phyloP scores from a whole-genome alignment of 2,113 vertebrate species.

The Peromyscus leucopus region DNA sequence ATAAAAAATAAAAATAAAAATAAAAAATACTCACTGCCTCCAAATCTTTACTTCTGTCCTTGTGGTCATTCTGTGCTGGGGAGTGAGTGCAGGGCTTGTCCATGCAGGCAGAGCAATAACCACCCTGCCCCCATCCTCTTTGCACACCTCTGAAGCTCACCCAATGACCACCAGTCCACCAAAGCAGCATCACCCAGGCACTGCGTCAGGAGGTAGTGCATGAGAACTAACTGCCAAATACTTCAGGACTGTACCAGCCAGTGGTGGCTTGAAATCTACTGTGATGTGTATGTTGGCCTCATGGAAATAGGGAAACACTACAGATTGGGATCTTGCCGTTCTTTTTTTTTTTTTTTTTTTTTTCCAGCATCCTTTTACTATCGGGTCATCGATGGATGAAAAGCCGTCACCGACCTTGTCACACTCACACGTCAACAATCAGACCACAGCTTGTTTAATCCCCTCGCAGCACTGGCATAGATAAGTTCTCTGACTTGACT shows the following conservation, averaged over 20 bases:
- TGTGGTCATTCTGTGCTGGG: no score
- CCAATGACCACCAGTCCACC: neutral
- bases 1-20: no score
- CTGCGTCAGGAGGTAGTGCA: neutral
- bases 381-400: neutral
- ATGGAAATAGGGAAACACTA: neutral
- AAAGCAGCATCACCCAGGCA: neutral
- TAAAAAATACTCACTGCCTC: neutral
- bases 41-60: neutral
- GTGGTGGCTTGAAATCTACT: neutral
- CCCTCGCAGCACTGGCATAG: neutral
- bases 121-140: no score
- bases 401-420: neutral
- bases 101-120: no score
- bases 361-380: neutral
- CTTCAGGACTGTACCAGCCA: neutral
- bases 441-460: neutral
- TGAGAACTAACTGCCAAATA: neutral
- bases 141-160: neutral
- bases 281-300: neutral
- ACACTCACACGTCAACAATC: neutral
- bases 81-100: neutral
- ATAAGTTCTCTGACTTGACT: neutral
- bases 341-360: neutral
- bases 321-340: neutral